These are phyloP conservation scores for Dendrophyllia cribrosa DNA, from an alignment of 64 coral and sea anemone species.

Conservation along the genomic window DNA sequence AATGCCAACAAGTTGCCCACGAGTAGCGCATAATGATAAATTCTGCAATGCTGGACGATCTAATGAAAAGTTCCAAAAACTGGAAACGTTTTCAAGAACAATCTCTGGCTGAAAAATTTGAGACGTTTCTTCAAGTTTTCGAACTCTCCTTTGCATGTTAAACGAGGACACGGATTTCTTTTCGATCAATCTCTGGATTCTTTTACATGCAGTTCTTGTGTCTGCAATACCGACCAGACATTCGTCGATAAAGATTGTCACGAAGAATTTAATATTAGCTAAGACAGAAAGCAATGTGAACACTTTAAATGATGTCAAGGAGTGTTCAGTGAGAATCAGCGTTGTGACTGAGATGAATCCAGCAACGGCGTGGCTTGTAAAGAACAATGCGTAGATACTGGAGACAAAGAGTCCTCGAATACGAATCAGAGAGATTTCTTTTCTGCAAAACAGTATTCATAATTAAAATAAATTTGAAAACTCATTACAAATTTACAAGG, in stretches of 20 bases:
- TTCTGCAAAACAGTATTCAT: not conserved
- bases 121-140: not conserved
- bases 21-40: not conserved
- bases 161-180: not conserved
- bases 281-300: constrained; percentile 63
- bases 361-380: constrained; percentile 2
- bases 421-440: constrained; percentile 51
- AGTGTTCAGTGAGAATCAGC: constrained; percentile 49
- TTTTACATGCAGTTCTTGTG: not conserved
- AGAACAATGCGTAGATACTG: constrained; percentile 17
- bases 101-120: not conserved
- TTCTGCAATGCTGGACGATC: constrained; percentile 4
- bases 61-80: not conserved
- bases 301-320: constrained; percentile 34
- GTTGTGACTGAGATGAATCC: constrained; percentile 35
- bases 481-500: not conserved
- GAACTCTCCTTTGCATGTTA: no score
- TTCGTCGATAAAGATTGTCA: not conserved
- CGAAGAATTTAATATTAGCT: not conserved
- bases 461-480: no score
- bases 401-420: constrained; percentile 37
- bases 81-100: not conserved
- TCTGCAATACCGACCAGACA: not conserved
- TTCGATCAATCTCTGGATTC: not conserved
- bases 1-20: constrained; percentile 41